Evolutionary conservation across 1,140 invertebrate species (phyloP), one percentile per base, ranked within the genome.

Genomic region (Paralvinella palmiformis): DNA sequence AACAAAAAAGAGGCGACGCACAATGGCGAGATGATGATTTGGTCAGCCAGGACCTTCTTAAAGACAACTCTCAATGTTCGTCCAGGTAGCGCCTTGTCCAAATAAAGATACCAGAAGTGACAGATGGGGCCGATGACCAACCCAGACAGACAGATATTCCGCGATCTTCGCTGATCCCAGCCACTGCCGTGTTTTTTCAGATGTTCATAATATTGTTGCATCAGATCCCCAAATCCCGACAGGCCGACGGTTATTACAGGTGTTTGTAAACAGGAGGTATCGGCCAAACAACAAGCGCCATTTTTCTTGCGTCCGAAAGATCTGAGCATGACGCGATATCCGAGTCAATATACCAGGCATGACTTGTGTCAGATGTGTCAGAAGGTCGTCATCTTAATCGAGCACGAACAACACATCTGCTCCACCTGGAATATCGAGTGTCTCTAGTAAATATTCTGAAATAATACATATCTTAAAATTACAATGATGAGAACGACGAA

Each of bases 1-100:
- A 87, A 72, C 75, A 96, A 92, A 73, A 94, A 94, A 2, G 86
- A 85, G 10, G 85, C 77, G 61, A 95, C 91, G 72, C 88, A 88
- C 15, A 94, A 75, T 1, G 93, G 93, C 15, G 91, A 94, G 74
- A 91, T 91, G 67, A 96, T 79, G 36, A 92, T 68, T 81, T 97
- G 93, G 81, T 97, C 94, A 24, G 92, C 76, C 10, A 92, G 41
- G 35, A 96, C 87, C 82, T 96, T 96, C 75, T 91, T 92, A 3
- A 86, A 64, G 13, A 94, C 88, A 68, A 86, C 85, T 48, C 80
- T 80, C 35, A 90, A 73, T 2, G 85, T 85, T 71, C 86, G 84
- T 27, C 90, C 90, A 33, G 88, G 85, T 24, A 91, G 76, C 71
- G 81, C 81, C 63, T 80, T 82, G 72, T 93, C 90, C 68, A 92